Conservation (phyloP, 2,888 invertebrate species). For the Hydriomena furcata region DNA sequence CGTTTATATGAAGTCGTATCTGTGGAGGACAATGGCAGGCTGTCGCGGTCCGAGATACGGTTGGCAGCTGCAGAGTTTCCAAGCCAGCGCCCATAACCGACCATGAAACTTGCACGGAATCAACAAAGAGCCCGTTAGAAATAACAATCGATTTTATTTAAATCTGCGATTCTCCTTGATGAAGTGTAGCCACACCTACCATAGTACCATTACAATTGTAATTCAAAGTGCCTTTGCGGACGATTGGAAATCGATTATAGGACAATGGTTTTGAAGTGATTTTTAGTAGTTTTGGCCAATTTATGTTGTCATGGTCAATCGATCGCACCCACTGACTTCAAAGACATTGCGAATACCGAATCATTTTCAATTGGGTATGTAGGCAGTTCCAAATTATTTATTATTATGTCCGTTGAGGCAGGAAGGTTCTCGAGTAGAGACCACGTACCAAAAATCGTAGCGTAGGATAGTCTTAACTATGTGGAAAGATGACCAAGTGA, state of each 20-base stretch:
- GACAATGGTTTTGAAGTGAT: conserved; percentile 56
- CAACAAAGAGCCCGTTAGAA: conserved; percentile 72
- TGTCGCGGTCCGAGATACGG: conserved; percentile 69
- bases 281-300: conserved; percentile 64
- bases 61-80: conserved; percentile 76
- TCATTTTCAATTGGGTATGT: conserved; percentile 39
- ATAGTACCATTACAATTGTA: conserved; percentile 54
- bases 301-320: conserved; percentile 67
- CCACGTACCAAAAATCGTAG: too few species aligned
- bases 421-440: too few species aligned
- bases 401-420: conserved; percentile 15
- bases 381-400: conserved; percentile 9
- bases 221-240: conserved; percentile 48
- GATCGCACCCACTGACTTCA: conserved; percentile 65
- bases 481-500: too few species aligned
- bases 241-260: conserved; percentile 61
- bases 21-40: conserved; percentile 67
- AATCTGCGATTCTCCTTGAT: conserved; percentile 58
- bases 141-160: conserved; percentile 71
- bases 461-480: neutral
- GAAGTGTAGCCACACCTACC: conserved; percentile 70
- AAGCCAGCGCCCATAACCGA: conserved; percentile 60
- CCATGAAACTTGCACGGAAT: conserved; percentile 72
- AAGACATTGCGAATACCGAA: conserved; percentile 51
- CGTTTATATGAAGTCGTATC: conserved; percentile 82